Percentiles rank a stretch among this genome's conserved stretches.
These are phyloP conservation scores for Tinea trinotella DNA, from an alignment of 2,888 invertebrate genomes.

Conservation along the genomic window DNA sequence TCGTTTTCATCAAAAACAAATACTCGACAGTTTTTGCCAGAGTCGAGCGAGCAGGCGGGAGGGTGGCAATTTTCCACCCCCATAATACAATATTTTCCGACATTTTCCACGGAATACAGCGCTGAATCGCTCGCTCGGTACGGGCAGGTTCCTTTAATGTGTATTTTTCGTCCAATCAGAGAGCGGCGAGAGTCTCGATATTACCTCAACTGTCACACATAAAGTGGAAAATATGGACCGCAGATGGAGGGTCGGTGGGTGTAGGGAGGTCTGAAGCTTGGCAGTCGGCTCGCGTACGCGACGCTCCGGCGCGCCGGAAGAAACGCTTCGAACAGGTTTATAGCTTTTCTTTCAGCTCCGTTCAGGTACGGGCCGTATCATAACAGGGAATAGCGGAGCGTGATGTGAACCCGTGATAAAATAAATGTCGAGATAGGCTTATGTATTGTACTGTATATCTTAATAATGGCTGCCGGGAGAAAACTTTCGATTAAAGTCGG, in stretches of 20 bases:
- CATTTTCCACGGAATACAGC: constrained; percentile 74
- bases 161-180: constrained; percentile 74
- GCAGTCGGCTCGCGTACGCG: constrained; percentile 36
- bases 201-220: constrained; percentile 75
- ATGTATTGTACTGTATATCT: constrained; percentile 74
- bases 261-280: constrained; percentile 31
- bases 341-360: constrained; percentile 73
- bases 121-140: constrained; percentile 70
- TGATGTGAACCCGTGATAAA: constrained; percentile 73
- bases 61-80: constrained; percentile 73
- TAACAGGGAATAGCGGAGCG: constrained; percentile 72
- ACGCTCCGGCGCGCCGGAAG: constrained; percentile 67
- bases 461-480: constrained; percentile 68
- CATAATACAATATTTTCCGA: constrained; percentile 73
- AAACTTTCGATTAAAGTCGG: constrained; percentile 66
- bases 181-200: constrained; percentile 73
- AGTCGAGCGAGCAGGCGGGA: constrained; percentile 67
- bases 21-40: constrained; percentile 73
- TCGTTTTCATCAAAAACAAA: constrained; percentile 74
- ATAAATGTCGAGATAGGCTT: constrained; percentile 73
- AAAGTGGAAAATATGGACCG: constrained; percentile 75
- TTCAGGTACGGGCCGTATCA: constrained; percentile 72
- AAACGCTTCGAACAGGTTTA: constrained; percentile 70
- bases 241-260: constrained; percentile 47
- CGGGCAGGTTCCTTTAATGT: constrained; percentile 73